A percentile compares a stretch with the other conserved stretches of the same genome.
These are phyloP conservation scores for Caenorhabditis sp. DNA, from an alignment of 2,888 invertebrate species.

Conservation along the genomic window DNA sequence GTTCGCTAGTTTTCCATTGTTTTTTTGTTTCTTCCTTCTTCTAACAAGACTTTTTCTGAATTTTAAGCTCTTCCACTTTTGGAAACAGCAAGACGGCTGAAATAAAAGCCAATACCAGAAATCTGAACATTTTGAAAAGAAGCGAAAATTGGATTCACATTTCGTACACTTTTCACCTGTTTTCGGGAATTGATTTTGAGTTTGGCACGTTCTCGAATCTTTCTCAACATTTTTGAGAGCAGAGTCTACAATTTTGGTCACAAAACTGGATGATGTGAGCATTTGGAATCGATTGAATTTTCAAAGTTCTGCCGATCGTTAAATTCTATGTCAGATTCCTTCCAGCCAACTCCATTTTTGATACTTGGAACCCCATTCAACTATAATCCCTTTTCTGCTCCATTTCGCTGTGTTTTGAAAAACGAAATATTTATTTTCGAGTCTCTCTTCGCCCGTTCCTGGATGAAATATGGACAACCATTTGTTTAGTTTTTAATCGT, in stretches of 20 bases:
- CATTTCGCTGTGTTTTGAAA: too few relatives aligned
- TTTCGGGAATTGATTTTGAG: neutral
- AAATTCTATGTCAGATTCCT: too few relatives aligned
- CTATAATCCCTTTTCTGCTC: neutral
- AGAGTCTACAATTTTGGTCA: neutral
- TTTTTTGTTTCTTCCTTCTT: neutral
- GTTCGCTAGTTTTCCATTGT: conserved; percentile 27
- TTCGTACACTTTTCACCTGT: conserved; percentile 25
- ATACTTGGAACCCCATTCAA: neutral
- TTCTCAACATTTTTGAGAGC: neutral
- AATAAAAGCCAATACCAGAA: neutral
- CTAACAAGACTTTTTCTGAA: neutral
- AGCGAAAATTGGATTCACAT: neutral
- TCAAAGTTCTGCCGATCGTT: too few relatives aligned
- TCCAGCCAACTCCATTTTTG: neutral
- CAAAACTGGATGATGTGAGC: too few relatives aligned
- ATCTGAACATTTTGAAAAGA: neutral
- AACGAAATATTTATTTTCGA: conserved; percentile 15
- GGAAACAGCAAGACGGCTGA: conserved; percentile 1
- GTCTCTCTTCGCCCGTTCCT: neutral
- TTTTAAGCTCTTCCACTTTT: neutral
- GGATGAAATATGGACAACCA: conserved; percentile 23
- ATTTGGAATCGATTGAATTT: too few relatives aligned
- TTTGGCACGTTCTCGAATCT: neutral
- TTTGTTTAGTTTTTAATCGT: conserved; percentile 43